Evolutionary conservation across 2,797 vertebrate genomes (phyloP).

Genomic region (Heliangelus exortis): DNA sequence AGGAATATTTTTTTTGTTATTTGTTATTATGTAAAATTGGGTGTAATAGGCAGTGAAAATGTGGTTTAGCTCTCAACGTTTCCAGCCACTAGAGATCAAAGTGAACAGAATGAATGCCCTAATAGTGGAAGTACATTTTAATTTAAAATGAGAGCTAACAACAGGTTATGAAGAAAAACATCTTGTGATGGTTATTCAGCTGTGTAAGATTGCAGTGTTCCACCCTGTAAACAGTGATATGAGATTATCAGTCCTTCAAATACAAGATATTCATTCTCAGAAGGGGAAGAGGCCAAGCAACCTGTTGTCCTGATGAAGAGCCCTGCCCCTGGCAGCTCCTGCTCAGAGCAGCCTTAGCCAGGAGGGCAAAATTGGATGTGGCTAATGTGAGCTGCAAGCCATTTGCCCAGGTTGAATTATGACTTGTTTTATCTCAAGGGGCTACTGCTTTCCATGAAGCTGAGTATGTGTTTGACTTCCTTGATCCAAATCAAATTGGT

Average conservation of each 20-base stretch:
- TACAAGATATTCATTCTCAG: neutral
- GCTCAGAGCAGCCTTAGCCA: neutral
- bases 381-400: neutral
- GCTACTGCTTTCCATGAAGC: neutral
- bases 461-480: accelerated
- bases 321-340: neutral
- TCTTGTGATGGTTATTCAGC: constrained; percentile 35
- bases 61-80: neutral
- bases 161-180: constrained; percentile 47
- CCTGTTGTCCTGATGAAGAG: neutral
- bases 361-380: neutral
- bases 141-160: constrained; percentile 47
- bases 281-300: neutral
- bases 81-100: constrained; percentile 34
- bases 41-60: neutral
- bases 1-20: neutral
- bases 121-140: constrained; percentile 7
- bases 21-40: neutral
- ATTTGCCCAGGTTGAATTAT: neutral
- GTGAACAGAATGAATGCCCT: neutral
- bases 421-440: neutral
- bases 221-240: neutral
- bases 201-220: constrained; percentile 23
- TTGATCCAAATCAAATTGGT: neutral
- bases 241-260: neutral